Conservation (phyloP, 2,888 invertebrate species). For the Pachymerium ferrugineum region DNA sequence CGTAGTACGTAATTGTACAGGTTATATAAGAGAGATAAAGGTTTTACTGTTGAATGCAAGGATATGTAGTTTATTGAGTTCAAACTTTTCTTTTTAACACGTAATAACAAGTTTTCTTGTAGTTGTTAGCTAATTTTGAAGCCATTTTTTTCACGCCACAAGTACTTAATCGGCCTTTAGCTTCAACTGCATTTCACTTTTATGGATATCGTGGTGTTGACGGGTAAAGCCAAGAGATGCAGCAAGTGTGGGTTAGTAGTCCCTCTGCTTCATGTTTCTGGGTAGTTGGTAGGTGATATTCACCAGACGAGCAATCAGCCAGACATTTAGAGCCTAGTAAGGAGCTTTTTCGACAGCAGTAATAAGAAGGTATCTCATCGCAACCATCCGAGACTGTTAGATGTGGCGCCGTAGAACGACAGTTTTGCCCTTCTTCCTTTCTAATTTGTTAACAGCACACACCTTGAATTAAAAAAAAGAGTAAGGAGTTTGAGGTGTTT, state of each 20-base stretch:
- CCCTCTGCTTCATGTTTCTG: neutral
- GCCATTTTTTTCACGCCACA: neutral
- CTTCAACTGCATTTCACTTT: neutral
- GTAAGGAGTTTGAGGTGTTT: neutral
- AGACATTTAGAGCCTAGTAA: neutral
- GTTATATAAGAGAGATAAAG: too few relatives aligned
- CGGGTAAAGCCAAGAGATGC: neutral
- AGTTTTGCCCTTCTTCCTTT: neutral
- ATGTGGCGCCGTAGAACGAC: neutral
- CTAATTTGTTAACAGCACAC: neutral
- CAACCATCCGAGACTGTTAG: too few relatives aligned
- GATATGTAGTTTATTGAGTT: neutral
- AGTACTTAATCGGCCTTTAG: neutral
- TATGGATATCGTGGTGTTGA: neutral
- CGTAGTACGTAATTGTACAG: too few relatives aligned
- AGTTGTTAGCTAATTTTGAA: neutral
- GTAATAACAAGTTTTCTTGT: neutral
- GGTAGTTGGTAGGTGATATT: neutral
- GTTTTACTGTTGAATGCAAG: neutral
- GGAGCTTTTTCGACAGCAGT: neutral
- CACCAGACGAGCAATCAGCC: neutral
- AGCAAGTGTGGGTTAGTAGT: neutral
- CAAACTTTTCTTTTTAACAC: neutral
- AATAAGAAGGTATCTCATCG: neutral
- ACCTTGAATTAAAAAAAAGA: neutral